A percentile compares a stretch with the other conserved stretches of the same genome.
These are phyloP conservation scores for Phyllotis vaccarum DNA, from an alignment of 2,797 vertebrate genomes.

Conservation along the genomic window DNA sequence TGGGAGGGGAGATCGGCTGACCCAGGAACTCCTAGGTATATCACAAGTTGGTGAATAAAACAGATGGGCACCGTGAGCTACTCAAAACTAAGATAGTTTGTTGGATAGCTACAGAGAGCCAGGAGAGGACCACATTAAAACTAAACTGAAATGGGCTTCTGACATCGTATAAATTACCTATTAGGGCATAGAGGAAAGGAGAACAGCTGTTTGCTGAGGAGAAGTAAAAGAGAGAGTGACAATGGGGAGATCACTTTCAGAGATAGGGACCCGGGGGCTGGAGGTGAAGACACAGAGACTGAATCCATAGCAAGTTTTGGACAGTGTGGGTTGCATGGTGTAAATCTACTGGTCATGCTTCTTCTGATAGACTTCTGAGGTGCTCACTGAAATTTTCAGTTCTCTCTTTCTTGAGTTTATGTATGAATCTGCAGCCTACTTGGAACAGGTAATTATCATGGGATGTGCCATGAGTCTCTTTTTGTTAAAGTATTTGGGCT, in stretches of 20 bases:
- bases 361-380: background rate
- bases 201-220: background rate
- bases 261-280: background rate
- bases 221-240: background rate
- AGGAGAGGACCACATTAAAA: background rate
- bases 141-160: background rate
- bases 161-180: slow-evolving; percentile 11
- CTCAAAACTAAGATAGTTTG: background rate
- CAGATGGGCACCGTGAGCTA: background rate
- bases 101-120: background rate
- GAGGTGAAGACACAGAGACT: background rate
- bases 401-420: background rate
- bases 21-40: background rate
- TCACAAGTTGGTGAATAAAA: background rate
- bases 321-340: background rate
- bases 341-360: background rate
- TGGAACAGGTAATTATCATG: background rate
- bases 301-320: background rate
- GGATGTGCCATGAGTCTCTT: background rate
- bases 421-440: background rate
- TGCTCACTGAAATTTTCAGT: background rate
- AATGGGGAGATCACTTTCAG: background rate
- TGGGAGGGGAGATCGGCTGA: background rate
- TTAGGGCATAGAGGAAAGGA: background rate
- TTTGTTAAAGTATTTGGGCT: background rate